A percentile compares a stretch with the other conserved stretches of the same genome.
phyloP scores from a whole-genome alignment of 2,888 invertebrate species.

The Melitaea athalia region DNA sequence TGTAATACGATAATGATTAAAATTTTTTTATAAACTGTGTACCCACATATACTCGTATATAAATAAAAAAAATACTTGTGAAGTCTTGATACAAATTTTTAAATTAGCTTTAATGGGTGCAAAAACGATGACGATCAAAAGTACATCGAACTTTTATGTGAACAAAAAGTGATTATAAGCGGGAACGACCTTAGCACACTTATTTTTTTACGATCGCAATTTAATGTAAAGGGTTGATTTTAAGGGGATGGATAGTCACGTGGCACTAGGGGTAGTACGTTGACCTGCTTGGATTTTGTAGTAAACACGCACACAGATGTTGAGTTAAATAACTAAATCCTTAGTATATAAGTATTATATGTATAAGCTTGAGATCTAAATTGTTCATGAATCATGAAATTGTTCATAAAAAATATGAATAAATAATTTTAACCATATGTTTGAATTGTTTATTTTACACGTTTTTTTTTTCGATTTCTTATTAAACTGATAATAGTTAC shows the following conservation, averaged over 20 bases:
- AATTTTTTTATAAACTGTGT: too few relatives aligned
- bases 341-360: background rate
- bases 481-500: background rate
- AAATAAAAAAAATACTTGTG: too few relatives aligned
- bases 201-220: slow-evolving; percentile 49
- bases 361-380: background rate
- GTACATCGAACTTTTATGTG: slow-evolving; percentile 31
- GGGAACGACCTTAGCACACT: slow-evolving; percentile 71
- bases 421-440: too few relatives aligned
- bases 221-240: slow-evolving; percentile 60
- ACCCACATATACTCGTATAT: too few relatives aligned
- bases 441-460: too few relatives aligned
- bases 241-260: slow-evolving; percentile 60
- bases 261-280: slow-evolving; percentile 61
- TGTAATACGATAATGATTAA: too few relatives aligned
- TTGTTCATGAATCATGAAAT: too few relatives aligned
- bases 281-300: slow-evolving; percentile 38
- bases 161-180: slow-evolving; percentile 41
- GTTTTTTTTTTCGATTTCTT: background rate
- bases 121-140: background rate
- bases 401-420: too few relatives aligned
- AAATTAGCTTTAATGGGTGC: background rate
- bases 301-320: background rate
- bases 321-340: background rate
- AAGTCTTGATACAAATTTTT: background rate